Evolutionary conservation across 2,113 vertebrate genomes (phyloP).

Genomic region (Spilogale gracilis): DNA sequence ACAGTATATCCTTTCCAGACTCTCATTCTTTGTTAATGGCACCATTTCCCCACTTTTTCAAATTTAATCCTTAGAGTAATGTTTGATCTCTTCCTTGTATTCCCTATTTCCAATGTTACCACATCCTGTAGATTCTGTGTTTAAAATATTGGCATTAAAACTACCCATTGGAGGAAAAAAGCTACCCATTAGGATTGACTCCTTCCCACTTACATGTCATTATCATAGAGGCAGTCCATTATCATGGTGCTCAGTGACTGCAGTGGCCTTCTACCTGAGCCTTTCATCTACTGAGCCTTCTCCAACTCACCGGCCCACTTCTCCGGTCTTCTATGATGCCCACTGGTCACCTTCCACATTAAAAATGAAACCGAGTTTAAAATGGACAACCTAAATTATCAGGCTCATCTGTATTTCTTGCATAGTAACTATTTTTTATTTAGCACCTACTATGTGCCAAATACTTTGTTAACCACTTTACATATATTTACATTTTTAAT

Average conservation of each 20-base stretch:
- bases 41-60: neutral
- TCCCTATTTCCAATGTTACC: neutral
- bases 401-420: neutral
- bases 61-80: neutral
- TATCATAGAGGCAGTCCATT: neutral
- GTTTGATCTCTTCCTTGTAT: neutral
- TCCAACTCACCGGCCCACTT: neutral
- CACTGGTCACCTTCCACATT: neutral
- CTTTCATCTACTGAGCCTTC: neutral
- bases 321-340: neutral
- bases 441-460: neutral
- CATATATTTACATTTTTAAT: neutral
- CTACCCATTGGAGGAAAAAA: neutral
- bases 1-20: neutral
- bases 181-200: neutral
- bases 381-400: neutral
- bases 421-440: neutral
- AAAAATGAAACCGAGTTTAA: neutral
- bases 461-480: neutral
- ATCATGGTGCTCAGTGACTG: neutral
- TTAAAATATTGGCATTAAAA: neutral
- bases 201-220: neutral
- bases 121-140: neutral
- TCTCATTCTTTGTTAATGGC: neutral
- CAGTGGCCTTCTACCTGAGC: neutral